These are phyloP conservation scores for Copidosoma aretas DNA, from an alignment of 2,888 invertebrate genomes.

Conservation along the genomic window DNA sequence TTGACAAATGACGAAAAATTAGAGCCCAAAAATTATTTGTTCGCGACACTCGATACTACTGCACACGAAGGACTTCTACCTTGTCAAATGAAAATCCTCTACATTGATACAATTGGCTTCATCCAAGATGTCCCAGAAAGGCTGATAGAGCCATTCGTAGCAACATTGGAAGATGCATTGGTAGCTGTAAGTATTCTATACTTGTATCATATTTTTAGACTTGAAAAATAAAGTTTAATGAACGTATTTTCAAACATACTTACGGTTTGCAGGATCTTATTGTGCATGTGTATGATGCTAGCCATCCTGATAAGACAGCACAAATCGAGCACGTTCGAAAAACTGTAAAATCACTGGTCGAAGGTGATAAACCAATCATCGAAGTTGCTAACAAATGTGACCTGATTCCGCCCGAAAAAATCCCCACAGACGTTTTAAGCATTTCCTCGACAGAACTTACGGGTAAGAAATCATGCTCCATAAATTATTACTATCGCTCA, in stretches of 20 bases:
- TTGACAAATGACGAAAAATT: constrained; percentile 73
- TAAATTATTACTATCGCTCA: neutral
- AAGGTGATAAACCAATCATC: constrained; percentile 63
- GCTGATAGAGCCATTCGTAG: constrained; percentile 79
- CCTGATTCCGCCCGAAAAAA: constrained; percentile 55
- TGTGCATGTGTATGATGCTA: constrained; percentile 79
- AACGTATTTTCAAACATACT: no score
- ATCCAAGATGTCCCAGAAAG: constrained; percentile 82
- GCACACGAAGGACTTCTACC: constrained; percentile 75
- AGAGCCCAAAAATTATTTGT: constrained; percentile 75
- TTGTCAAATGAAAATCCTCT: constrained; percentile 71
- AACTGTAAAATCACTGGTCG: constrained; percentile 68
- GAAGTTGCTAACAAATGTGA: constrained; percentile 81
- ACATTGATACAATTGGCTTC: constrained; percentile 87
- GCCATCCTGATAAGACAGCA: constrained; percentile 73
- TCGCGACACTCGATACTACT: constrained; percentile 87
- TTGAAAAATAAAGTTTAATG: no score
- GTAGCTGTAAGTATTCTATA: constrained; percentile 66
- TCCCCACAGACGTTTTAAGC: constrained; percentile 53
- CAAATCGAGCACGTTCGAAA: constrained; percentile 75
- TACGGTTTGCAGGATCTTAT: constrained; percentile 72
- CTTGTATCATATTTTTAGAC: constrained; percentile 14
- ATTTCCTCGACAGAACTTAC: constrained; percentile 64
- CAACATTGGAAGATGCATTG: constrained; percentile 82
- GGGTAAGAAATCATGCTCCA: constrained; percentile 49